phyloP scores from a whole-genome alignment of 35 echinoderm and acorn worm species.

The Lytechinus pictus region DNA sequence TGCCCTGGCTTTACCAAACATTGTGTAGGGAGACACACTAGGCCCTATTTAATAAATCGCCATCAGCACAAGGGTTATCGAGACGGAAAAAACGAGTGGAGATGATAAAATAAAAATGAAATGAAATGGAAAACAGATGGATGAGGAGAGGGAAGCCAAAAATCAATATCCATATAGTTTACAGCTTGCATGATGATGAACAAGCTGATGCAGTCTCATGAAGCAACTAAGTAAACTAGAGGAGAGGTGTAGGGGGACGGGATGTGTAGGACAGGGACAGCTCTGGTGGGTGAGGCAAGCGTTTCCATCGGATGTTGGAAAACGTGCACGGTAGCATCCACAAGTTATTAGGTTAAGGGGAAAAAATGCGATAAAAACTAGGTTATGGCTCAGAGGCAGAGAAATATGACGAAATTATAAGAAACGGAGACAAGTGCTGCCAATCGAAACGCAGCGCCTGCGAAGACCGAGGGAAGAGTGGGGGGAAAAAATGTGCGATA shows the following conservation, averaged over 20 bases:
- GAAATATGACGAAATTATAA: slow-evolving; percentile 4
- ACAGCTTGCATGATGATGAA: slow-evolving; percentile 14
- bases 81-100: slow-evolving; percentile 19
- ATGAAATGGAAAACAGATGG: not conserved
- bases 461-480: not conserved
- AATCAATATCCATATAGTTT: slow-evolving; percentile 46
- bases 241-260: not conserved
- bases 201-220: slow-evolving; percentile 29
- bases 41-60: slow-evolving; percentile 36
- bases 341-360: slow-evolving; percentile 49
- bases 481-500: not conserved
- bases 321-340: slow-evolving; percentile 35
- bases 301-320: not conserved
- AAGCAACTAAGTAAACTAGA: slow-evolving; percentile 8
- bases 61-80: not conserved
- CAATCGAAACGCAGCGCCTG: not conserved
- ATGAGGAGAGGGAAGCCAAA: slow-evolving; percentile 9
- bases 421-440: not conserved
- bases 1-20: slow-evolving; percentile 11
- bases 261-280: not conserved
- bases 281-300: not conserved
- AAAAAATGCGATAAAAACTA: slow-evolving; percentile 43
- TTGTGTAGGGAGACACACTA: not conserved
- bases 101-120: not conserved
- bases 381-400: slow-evolving; percentile 41